phyloP scores from a whole-genome alignment of 2,888 invertebrate species.

The Andrena flavipes region DNA sequence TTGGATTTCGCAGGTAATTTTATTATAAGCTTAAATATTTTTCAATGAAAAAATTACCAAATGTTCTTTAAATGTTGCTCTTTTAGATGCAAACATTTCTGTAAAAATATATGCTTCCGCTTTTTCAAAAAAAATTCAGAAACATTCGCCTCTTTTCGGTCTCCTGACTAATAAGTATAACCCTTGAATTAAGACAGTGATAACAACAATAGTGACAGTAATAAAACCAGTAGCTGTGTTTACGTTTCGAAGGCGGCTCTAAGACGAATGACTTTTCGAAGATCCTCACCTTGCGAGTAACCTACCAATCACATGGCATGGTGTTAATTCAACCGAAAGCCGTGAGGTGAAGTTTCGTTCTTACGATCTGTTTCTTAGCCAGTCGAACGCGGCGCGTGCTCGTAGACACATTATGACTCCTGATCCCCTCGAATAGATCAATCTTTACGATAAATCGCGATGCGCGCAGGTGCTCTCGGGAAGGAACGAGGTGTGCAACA shows the following conservation, averaged over 20 bases:
- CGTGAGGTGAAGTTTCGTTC: slow-evolving; percentile 53
- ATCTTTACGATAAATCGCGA: slow-evolving; percentile 3
- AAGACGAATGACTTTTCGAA: slow-evolving; percentile 2
- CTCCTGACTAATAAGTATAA: too few relatives aligned
- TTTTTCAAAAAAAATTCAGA: too few relatives aligned
- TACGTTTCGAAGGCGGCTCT: not conserved
- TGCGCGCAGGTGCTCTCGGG: not conserved
- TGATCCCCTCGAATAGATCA: slow-evolving; percentile 55
- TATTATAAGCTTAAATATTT: too few relatives aligned
- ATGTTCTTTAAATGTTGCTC: too few relatives aligned
- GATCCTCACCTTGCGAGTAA: slow-evolving; percentile 28
- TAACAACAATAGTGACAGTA: too few relatives aligned
- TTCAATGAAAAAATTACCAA: too few relatives aligned
- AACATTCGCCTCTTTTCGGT: too few relatives aligned
- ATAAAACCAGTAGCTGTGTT: slow-evolving; percentile 1
- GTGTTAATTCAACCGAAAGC: slow-evolving; percentile 64
- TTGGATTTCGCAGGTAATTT: too few relatives aligned
- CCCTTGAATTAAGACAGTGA: too few relatives aligned
- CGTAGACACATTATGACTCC: slow-evolving; percentile 69
- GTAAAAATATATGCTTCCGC: too few relatives aligned
- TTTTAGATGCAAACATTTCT: too few relatives aligned
- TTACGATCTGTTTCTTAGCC: slow-evolving; percentile 57
- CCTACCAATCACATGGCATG: slow-evolving; percentile 61
- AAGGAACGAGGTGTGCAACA: not conserved
- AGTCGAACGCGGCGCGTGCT: slow-evolving; percentile 75